Conservation (phyloP, 2,797 vertebrate species). For the Malurus leucopterus region DNA sequence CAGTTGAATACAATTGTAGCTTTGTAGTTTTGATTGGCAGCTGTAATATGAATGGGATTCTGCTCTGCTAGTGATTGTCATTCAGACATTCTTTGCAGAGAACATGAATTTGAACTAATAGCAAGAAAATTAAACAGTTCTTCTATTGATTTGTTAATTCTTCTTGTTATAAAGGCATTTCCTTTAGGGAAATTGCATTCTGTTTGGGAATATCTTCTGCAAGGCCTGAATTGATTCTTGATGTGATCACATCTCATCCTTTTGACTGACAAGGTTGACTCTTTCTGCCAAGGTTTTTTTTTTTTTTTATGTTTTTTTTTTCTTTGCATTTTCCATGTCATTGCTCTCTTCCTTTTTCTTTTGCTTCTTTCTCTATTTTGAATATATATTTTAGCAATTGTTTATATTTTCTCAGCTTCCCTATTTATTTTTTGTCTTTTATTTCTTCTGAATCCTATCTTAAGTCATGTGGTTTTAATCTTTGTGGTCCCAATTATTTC, state of each 20-base stretch:
- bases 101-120: conserved; percentile 37
- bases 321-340: neutral
- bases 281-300: neutral
- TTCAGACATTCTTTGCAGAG: neutral
- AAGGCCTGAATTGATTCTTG: neutral
- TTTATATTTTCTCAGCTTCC: neutral
- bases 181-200: neutral
- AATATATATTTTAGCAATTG: neutral
- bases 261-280: neutral
- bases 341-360: neutral
- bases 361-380: neutral
- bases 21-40: conserved; percentile 28
- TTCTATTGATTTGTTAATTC: conserved; percentile 42
- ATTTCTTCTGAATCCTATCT: neutral
- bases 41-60: conserved; percentile 27
- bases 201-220: neutral
- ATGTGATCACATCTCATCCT: neutral
- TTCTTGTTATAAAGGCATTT: conserved; percentile 17
- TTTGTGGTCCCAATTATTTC: neutral
- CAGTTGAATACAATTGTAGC: neutral
- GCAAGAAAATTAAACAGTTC: conserved; percentile 35
- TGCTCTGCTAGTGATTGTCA: conserved; percentile 16
- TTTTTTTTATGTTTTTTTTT: neutral
- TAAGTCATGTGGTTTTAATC: neutral
- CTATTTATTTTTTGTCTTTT: neutral